A percentile compares a stretch with the other conserved stretches of the same genome.
Conservation (phyloP, 2,888 invertebrate genomes). For the Scaptomyza tumidula region DNA sequence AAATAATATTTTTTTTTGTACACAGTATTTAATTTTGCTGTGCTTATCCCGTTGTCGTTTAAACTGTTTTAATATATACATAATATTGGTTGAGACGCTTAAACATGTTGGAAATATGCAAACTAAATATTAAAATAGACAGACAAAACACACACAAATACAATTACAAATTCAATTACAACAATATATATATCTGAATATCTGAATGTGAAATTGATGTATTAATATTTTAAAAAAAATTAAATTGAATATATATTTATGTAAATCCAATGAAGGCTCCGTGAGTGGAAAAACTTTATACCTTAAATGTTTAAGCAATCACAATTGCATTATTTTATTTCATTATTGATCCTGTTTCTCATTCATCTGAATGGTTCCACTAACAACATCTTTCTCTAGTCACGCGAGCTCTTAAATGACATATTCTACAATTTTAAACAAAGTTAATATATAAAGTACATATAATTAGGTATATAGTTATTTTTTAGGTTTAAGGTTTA, state of each 20-base stretch:
- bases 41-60: too few relatives aligned
- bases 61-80: too few relatives aligned
- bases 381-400: conserved; percentile 29
- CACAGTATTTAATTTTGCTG: too few relatives aligned
- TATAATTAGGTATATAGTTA: background rate
- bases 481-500: background rate
- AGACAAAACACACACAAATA: background rate
- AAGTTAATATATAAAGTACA: background rate
- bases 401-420: conserved; percentile 34
- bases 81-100: too few relatives aligned
- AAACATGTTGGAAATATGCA: too few relatives aligned
- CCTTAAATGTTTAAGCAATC: background rate
- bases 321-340: background rate
- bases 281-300: background rate
- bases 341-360: background rate
- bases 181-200: background rate
- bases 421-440: conserved; percentile 10
- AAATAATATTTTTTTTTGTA: too few relatives aligned
- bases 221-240: background rate
- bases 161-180: background rate
- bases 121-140: background rate
- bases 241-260: background rate
- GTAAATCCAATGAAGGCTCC: background rate
- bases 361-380: conserved; percentile 13
- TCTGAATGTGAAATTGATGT: background rate